Conservation (phyloP, 2,797 vertebrate species). For the Leptatherina wallacei region DNA sequence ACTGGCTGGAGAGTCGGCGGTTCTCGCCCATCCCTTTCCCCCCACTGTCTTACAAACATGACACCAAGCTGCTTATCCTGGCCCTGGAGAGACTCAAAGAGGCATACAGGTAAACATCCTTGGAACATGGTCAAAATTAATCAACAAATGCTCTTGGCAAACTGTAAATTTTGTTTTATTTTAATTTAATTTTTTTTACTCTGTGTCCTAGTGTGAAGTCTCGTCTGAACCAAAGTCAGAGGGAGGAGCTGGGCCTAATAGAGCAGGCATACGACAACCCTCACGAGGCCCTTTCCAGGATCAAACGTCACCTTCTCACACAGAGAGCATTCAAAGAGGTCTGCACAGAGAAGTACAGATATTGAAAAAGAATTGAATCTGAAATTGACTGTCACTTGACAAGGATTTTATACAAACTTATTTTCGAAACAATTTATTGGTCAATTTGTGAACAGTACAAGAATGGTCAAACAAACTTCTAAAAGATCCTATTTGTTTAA, state of each 20-base stretch:
- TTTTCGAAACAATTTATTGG: too few relatives aligned
- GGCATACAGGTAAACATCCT: constrained; percentile 91
- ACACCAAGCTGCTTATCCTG: constrained; percentile 97
- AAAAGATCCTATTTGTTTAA: background rate
- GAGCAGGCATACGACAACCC: constrained; percentile 99
- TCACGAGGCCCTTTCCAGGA: constrained; percentile 97
- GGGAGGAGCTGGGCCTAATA: constrained; percentile 96
- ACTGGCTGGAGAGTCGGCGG: constrained; percentile 97
- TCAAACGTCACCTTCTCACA: constrained; percentile 98
- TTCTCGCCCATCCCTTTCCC: constrained; percentile 99
- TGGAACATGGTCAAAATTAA: background rate
- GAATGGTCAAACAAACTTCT: too few relatives aligned
- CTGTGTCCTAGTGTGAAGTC: constrained; percentile 92
- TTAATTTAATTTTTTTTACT: background rate
- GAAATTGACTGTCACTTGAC: background rate
- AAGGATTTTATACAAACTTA: too few relatives aligned
- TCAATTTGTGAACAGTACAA: too few relatives aligned
- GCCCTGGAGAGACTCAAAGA: constrained; percentile 98
- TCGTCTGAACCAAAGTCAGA: constrained; percentile 97
- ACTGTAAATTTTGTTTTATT: background rate
- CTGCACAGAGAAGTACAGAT: constrained; percentile 26
- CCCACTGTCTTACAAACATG: constrained; percentile 97
- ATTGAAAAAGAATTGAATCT: background rate
- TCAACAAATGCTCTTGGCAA: too few relatives aligned
- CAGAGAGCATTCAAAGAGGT: constrained; percentile 99